Conservation (phyloP, 2,113 vertebrate species). For the Speoplatyrhinus poulsoni region DNA sequence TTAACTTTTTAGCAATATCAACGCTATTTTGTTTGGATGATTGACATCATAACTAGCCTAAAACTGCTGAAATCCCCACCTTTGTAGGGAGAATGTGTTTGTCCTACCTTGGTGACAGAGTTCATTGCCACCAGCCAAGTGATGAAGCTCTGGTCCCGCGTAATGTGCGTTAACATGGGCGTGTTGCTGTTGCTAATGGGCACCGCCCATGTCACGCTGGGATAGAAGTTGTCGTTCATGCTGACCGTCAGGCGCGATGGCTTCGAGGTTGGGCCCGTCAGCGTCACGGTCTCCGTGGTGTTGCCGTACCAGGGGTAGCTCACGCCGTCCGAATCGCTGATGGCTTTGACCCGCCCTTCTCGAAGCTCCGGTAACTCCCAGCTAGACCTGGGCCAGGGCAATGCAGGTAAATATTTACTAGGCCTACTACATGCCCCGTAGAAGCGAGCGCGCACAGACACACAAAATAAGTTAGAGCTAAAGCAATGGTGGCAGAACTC, state of each 20-base stretch:
- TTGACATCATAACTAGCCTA: too few relatives aligned
- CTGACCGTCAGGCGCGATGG: slow-evolving; percentile 93
- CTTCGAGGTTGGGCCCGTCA: slow-evolving; percentile 92
- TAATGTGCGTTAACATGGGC: slow-evolving; percentile 94
- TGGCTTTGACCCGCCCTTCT: slow-evolving; percentile 94
- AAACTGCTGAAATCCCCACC: too few relatives aligned
- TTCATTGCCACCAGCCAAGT: slow-evolving; percentile 99
- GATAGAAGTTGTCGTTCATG: slow-evolving; percentile 99
- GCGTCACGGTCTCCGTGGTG: slow-evolving; percentile 96
- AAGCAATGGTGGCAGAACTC: slow-evolving; percentile 61
- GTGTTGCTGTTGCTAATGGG: slow-evolving; percentile 97
- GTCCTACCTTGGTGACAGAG: slow-evolving; percentile 81
- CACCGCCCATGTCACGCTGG: slow-evolving; percentile 98
- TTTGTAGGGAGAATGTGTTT: too few relatives aligned
- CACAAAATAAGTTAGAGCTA: background rate
- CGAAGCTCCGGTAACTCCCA: slow-evolving; percentile 97
- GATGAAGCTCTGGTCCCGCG: slow-evolving; percentile 98
- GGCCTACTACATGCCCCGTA: background rate
- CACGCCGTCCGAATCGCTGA: slow-evolving; percentile 96
- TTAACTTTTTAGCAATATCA: too few relatives aligned
- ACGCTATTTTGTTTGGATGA: too few relatives aligned
- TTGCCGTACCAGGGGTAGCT: slow-evolving; percentile 99
- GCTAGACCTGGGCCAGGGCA: slow-evolving; percentile 84
- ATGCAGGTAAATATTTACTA: background rate
- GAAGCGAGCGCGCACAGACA: slow-evolving; percentile 7